Evolutionary conservation across 1,140 invertebrate species (phyloP).

Genomic region (Nilaparvata lugens): DNA sequence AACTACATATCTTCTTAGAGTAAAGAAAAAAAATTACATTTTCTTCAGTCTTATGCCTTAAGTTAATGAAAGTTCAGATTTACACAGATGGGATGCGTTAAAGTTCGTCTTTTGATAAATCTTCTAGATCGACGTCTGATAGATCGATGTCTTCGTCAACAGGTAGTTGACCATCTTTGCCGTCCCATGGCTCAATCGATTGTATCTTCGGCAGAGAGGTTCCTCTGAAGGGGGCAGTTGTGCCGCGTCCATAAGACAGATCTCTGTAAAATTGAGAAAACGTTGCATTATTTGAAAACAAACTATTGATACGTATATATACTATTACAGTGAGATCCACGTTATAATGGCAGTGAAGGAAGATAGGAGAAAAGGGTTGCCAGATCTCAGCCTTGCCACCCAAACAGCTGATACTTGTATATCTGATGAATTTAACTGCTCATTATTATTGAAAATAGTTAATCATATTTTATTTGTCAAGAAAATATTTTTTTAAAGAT

Average conservation of each 20-base stretch:
- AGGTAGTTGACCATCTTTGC: slow-evolving; percentile 87
- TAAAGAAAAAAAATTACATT: neutral
- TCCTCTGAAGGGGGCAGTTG: slow-evolving; percentile 81
- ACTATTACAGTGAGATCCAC: too few species aligned
- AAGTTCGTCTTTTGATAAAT: slow-evolving; percentile 62
- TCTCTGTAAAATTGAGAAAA: slow-evolving; percentile 50
- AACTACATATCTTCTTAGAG: too few species aligned
- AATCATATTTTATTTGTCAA: too few species aligned
- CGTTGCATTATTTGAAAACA: too few species aligned
- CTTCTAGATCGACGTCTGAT: slow-evolving; percentile 81
- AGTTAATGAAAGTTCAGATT: neutral
- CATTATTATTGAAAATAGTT: too few species aligned
- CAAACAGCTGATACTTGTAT: too few species aligned
- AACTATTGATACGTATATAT: too few species aligned
- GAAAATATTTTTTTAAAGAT: too few species aligned
- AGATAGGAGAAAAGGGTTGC: too few species aligned
- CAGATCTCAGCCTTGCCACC: too few species aligned
- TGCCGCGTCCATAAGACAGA: slow-evolving; percentile 87
- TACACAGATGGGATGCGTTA: slow-evolving; percentile 38
- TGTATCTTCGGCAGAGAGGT: slow-evolving; percentile 71
- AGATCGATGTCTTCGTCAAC: slow-evolving; percentile 89
- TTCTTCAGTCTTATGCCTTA: slow-evolving; percentile 7
- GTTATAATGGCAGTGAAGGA: too few species aligned
- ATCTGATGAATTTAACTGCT: too few species aligned
- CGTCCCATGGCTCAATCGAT: slow-evolving; percentile 82